Percentiles rank a stretch among this genome's conserved stretches.
These are phyloP conservation scores for Dasypus novemcinctus DNA, from an alignment of 2,113 vertebrate species.

Conservation along the genomic window DNA sequence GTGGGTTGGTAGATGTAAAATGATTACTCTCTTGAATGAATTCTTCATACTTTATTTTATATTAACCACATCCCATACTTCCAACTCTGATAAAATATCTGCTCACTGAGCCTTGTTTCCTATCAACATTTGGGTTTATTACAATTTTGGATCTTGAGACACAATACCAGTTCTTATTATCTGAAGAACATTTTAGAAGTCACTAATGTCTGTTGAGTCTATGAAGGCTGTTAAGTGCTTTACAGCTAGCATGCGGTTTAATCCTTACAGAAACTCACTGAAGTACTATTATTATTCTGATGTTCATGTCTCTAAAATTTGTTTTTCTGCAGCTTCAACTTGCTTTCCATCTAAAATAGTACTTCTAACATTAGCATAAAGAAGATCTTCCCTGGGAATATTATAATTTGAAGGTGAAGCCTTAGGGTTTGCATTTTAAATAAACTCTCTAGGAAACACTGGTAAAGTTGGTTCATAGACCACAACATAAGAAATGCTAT, in stretches of 20 bases:
- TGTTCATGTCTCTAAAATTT: neutral
- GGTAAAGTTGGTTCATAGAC: neutral
- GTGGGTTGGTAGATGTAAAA: neutral
- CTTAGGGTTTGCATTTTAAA: neutral
- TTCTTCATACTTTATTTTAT: neutral
- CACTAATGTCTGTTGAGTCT: neutral
- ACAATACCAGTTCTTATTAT: neutral
- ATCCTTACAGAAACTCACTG: neutral
- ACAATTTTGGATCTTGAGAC: neutral
- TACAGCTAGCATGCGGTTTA: neutral
- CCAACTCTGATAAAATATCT: neutral
- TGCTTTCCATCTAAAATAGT: neutral
- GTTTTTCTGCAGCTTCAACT: constrained; percentile 2
- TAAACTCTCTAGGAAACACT: neutral
- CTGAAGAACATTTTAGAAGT: neutral
- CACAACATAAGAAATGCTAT: neutral
- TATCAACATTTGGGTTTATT: neutral
- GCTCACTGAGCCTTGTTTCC: neutral
- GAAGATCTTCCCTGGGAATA: neutral
- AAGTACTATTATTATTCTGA: neutral
- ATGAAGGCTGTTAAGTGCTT: neutral
- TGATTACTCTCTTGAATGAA: neutral
- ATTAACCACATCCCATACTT: neutral
- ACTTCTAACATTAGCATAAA: neutral
- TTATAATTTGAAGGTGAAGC: neutral